Percentiles rank a stretch among this genome's conserved stretches.
Conservation (phyloP, 2,888 invertebrate species). For the Stenchaetothrips biformis region DNA sequence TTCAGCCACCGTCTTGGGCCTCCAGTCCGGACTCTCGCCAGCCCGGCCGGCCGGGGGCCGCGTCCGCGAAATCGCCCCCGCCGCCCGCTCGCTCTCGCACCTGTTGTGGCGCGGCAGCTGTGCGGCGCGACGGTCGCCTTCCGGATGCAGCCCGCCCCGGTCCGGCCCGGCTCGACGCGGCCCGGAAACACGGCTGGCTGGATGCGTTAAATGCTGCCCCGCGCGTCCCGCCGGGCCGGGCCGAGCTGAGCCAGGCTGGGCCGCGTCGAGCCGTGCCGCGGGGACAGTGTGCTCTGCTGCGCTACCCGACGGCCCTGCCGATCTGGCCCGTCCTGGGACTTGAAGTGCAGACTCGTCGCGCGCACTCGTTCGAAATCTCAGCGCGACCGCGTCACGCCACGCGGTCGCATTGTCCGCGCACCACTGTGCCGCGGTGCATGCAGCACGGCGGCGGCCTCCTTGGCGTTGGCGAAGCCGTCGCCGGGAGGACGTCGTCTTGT, state of each 20-base stretch:
- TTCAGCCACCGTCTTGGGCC: neutral
- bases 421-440: neutral
- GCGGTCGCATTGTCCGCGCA: no score
- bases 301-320: neutral
- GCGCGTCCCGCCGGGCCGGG: neutral
- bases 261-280: neutral
- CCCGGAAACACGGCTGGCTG: constrained; percentile 22
- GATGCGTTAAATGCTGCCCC: constrained; percentile 20
- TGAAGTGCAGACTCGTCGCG: no score
- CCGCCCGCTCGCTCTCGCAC: neutral
- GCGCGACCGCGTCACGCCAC: neutral
- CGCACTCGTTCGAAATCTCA: neutral
- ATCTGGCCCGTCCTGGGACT: neutral
- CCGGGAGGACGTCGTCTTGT: no score
- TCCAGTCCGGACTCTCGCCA: neutral
- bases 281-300: neutral
- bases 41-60: neutral
- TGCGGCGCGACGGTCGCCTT: neutral
- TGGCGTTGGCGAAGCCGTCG: no score
- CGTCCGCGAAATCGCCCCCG: neutral
- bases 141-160: constrained; percentile 2
- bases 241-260: neutral
- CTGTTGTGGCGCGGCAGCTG: neutral
- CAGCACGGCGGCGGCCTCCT: neutral
- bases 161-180: neutral